Evolutionary conservation across 2,797 vertebrate species (phyloP), one percentile per base, ranked within the genome.

Genomic region (Mormyrops boulengeri): DNA sequence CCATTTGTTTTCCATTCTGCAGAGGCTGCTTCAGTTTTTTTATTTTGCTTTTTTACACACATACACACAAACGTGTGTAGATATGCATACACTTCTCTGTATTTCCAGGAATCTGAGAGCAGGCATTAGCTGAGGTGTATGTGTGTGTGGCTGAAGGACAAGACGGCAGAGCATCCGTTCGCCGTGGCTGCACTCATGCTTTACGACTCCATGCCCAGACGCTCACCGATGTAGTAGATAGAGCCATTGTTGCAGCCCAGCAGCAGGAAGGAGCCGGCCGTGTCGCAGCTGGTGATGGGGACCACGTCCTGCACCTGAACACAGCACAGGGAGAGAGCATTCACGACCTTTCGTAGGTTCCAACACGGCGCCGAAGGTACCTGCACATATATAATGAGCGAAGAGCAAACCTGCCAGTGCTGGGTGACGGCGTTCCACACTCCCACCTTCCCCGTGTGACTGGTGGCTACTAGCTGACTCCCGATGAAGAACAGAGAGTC

Each of bases 381-480:
- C n/a, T 26, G 9, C 49, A 30, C 9, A 55, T 17, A 11, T 9
- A 73, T 19, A 44, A 12, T 14, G 44, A 84, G 12, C 1, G 7
- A 1, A n/a, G 14, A 8, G 19, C 77, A 47, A 44, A 99, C 98
- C 97, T 99, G 98, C 98, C 98, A 99, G 91, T 99, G 98, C 92
- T 99, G 98, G 41, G 98, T 99, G 93, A 99, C 98, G 0, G 98
- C 98, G 0, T 99, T 99, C 98, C 98, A 99, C 89, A 99, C 98
- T n/a, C 98, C 98, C 3, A 99, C 98, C 91, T 99, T 99, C 90
- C 98, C 98, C 0, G 98, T 99, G 55, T 99, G 98, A 93, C 98
- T 99, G 0, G 98, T 99, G 91, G 98, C 98, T 82, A 99, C 98
- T 93, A 99, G 73, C 95, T 99, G 98, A 95, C 97, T 99, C 41